Base-by-base conservation (phyloP, 2,113 vertebrate genomes). In the Hepsetus odoe region DNA sequence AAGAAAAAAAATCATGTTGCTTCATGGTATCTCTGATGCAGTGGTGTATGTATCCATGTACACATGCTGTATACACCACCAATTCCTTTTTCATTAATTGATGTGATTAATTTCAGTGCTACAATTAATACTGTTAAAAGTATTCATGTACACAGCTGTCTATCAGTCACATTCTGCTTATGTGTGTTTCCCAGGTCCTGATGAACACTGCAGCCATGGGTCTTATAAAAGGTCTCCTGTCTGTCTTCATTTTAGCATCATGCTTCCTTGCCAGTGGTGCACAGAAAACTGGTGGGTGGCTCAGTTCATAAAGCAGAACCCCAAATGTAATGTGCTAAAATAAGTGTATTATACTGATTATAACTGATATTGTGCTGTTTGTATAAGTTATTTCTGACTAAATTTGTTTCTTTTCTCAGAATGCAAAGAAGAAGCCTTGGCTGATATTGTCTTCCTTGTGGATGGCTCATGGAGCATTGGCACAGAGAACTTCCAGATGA, bases 381-480 rank as follows among this genome's bases (percentile, higher is more conserved):
- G 33, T 53, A 16, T 8, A 8, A 53, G 6, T 53, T 16, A 53
- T 53, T 53, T 20, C 26, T 75, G 28, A 33, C n/a, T 30, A 16
- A 14, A 35, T 24, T 24, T 66, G 33, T 38, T 56, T 92, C 92
- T 91, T 87, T 91, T 91, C 90, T 87, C 93, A 98, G 96, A 94
- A 88, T 94, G 92, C 91, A 94, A 85, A 85, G 92, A 91, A 74
- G 85, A 93, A 91, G 91, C 92, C 0, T 89, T 94, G 65, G 96
- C 96, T 11, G 95, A 98, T 93, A 93, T 98, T 90, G 92, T 97
- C 87, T 97, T 98, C 93, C 88, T 98, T 94, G 95, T 98, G 82
- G 96, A 98, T 88, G 93, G 94, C 46, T 97, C 95, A 35, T 94
- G 95, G 94, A 96, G 91, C 90, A 86, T 95, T 85, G 95, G 95